Conservation (phyloP, 1,140 invertebrate genomes). For the Drosophila burlai region DNA sequence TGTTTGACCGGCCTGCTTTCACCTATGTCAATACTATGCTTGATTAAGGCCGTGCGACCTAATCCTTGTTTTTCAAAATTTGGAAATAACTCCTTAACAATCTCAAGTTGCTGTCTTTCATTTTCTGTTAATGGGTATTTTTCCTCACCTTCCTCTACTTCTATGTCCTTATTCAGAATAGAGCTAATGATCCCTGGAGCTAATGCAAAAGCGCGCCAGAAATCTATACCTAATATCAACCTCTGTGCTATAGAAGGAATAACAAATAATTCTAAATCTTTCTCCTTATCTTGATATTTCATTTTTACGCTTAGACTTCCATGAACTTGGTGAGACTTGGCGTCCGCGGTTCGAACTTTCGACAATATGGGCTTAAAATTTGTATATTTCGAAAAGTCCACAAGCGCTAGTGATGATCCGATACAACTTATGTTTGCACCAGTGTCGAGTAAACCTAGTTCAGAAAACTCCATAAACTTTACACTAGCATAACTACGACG, state of each 20-base stretch:
- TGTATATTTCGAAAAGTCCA: neutral
- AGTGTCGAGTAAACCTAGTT: constrained; percentile 8
- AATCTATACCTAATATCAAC: constrained; percentile 9
- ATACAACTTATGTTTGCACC: neutral
- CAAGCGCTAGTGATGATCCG: neutral
- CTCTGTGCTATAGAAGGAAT: constrained; percentile 3
- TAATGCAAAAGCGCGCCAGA: neutral
- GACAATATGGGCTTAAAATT: neutral
- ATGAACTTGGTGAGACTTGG: neutral
- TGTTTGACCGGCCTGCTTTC: neutral
- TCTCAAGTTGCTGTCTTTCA: constrained; percentile 5
- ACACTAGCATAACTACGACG: constrained; percentile 7
- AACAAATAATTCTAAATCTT: neutral
- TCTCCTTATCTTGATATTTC: constrained; percentile 7
- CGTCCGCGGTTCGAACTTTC: neutral
- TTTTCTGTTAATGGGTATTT: neutral
- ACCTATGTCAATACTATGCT: neutral
- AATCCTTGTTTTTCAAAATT: constrained; percentile 5
- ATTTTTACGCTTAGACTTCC: neutral
- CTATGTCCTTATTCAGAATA: neutral
- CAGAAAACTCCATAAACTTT: constrained; percentile 5
- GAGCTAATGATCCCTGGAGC: neutral
- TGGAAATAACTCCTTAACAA: neutral
- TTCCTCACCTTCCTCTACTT: neutral
- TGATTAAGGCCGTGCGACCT: neutral